Evolutionary conservation across 64 coral and sea anemone genomes (phyloP), one percentile per base, ranked within the genome.

Genomic region (Stichodactyla mertensii): DNA sequence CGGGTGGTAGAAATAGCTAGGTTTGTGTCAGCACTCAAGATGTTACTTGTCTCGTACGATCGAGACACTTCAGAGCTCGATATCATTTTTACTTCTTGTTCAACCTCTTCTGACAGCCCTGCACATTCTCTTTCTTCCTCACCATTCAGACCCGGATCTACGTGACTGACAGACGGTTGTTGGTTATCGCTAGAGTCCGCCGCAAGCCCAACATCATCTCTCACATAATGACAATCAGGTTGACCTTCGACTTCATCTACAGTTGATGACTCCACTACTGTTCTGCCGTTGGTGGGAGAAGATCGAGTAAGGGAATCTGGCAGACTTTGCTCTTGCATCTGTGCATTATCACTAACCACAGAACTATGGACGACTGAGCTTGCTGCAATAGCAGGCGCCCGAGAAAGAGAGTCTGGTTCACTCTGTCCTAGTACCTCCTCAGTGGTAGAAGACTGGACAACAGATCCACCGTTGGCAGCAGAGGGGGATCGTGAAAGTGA

Each of bases 21-120:
- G 16, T 81, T 81, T 81, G 51, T 18, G 14, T 18, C 16, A 55
- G 11, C 54, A 28, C 7, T 12, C 16, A 54, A 9, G 6, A 53
- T 51, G 52, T 81, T 55, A 6, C 26, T 52, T 81, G 78, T 53
- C 22, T n/a, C 24, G 69, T 74, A 74, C 2, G 78, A 81, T 18
- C 53, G 78, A 53, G 78, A 81, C 12, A 81, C 78, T 12, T 74
- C 69, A 53, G 78, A 81, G 78, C 78, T 81, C 19, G 78, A 81
- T 52, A 81, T 81, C 19, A 53, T 55, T 22, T 81, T 81, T 14
- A 52, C 51, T 81, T 55, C 78, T 11, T 27, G 69, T 36, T 74
- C 69, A 53, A 55, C 52, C 12, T 81, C 78, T 54, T 81, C 78
- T 5, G n/a, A 52, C 6, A 18, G 36, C 14, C 16, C 6, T 81